phyloP scores from a whole-genome alignment of 2,797 vertebrate genomes.

The Masticophis lateralis region DNA sequence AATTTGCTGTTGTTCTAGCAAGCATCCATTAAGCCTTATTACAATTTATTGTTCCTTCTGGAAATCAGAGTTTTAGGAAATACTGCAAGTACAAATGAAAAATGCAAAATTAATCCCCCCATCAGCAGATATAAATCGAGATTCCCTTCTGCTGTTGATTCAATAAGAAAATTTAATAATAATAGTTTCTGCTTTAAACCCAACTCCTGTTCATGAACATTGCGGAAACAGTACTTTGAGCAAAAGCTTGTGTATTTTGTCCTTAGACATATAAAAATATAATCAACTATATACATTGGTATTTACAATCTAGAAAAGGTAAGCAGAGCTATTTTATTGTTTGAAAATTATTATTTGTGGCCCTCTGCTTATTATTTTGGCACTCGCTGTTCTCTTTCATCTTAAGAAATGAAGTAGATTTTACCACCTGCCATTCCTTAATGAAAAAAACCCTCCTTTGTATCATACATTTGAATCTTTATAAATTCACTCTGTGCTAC shows the following conservation, averaged over 20 bases:
- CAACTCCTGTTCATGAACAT: slow-evolving; percentile 43
- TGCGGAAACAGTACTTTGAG: slow-evolving; percentile 39
- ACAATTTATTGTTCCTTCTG: slow-evolving; percentile 63
- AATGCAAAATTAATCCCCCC: slow-evolving; percentile 66
- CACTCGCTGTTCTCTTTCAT: slow-evolving; percentile 35
- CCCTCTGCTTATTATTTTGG: slow-evolving; percentile 27
- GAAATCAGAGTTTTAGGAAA: slow-evolving; percentile 67
- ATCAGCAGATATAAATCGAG: slow-evolving; percentile 38
- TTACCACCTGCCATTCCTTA: slow-evolving; percentile 57
- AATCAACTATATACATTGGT: slow-evolving; percentile 6
- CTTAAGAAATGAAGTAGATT: slow-evolving; percentile 44
- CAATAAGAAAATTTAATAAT: slow-evolving; percentile 42
- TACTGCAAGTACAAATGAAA: slow-evolving; percentile 53
- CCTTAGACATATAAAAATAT: slow-evolving; percentile 35
- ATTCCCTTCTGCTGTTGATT: slow-evolving; percentile 49
- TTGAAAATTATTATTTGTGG: slow-evolving; percentile 40
- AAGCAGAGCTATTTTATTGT: slow-evolving; percentile 45
- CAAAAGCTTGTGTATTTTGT: slow-evolving; percentile 33
- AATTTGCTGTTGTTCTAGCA: slow-evolving; percentile 61
- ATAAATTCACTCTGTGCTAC: slow-evolving; percentile 47
- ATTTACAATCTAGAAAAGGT: slow-evolving; percentile 18
- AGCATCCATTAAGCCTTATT: slow-evolving; percentile 49
- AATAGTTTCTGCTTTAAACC: slow-evolving; percentile 42
- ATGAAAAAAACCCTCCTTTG: slow-evolving; percentile 46
- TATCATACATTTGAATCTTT: slow-evolving; percentile 31